A percentile compares a stretch with the other conserved stretches of the same genome.
Conservation (phyloP, 2,888 invertebrate species). For the Molorchus minor region DNA sequence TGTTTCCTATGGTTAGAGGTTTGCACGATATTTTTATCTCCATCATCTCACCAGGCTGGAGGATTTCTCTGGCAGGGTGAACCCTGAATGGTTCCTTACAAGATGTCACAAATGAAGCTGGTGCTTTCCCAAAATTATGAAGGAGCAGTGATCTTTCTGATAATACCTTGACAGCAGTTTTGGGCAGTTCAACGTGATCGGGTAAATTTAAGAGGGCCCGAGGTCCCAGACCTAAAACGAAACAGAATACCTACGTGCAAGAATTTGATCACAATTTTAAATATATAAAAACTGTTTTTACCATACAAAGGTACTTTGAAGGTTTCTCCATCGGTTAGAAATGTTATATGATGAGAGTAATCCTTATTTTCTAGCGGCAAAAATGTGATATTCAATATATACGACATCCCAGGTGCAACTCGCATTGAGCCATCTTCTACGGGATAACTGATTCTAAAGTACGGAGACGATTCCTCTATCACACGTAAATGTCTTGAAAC, state of each 20-base stretch:
- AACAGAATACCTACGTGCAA: not conserved
- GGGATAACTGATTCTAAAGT: constrained; percentile 62
- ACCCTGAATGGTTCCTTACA: constrained; percentile 65
- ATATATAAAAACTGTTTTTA: constrained; percentile 49
- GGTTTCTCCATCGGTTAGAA: constrained; percentile 66
- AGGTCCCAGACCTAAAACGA: constrained; percentile 65
- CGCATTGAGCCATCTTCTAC: constrained; percentile 59
- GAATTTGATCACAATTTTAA: constrained; percentile 1
- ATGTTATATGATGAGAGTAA: constrained; percentile 66
- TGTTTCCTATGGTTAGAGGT: constrained; percentile 53
- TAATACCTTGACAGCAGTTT: constrained; percentile 66
- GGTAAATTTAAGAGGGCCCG: constrained; percentile 69
- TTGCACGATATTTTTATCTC: constrained; percentile 66
- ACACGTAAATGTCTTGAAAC: constrained; percentile 64
- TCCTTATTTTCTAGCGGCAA: constrained; percentile 67
- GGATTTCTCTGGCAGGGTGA: constrained; percentile 64
- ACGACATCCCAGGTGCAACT: constrained; percentile 76
- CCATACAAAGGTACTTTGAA: constrained; percentile 71
- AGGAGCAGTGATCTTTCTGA: constrained; percentile 65
- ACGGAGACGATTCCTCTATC: constrained; percentile 56
- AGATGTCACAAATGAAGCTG: constrained; percentile 64
- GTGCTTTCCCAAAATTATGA: constrained; percentile 66
- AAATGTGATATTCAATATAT: constrained; percentile 71
- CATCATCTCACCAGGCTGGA: constrained; percentile 64
- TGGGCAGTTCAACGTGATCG: constrained; percentile 65